Conservation (phyloP, 2,888 invertebrate species). For the Apamea crenata region DNA sequence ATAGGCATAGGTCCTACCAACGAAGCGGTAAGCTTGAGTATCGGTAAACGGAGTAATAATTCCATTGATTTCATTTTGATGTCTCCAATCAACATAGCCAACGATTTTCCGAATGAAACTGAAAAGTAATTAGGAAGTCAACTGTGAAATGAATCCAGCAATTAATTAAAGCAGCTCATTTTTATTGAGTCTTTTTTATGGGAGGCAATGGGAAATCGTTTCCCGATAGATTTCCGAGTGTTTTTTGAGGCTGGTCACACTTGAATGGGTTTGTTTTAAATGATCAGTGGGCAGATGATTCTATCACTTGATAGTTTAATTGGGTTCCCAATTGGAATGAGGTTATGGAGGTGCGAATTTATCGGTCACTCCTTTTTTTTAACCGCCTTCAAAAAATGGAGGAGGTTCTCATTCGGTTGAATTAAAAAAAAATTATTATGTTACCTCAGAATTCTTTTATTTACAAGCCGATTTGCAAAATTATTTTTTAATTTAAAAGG, state of each 20-base stretch:
- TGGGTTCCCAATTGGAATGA: slow-evolving; percentile 10
- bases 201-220: slow-evolving; percentile 33
- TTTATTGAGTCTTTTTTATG: slow-evolving; percentile 46
- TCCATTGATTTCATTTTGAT: slow-evolving; percentile 16
- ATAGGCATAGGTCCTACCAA: background rate
- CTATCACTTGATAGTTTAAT: slow-evolving; percentile 26
- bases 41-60: background rate
- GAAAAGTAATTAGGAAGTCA: slow-evolving; percentile 65
- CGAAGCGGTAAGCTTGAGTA: slow-evolving; percentile 7
- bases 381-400: too few species aligned
- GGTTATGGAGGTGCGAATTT: background rate
- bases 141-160: slow-evolving; percentile 71
- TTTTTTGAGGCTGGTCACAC: slow-evolving; percentile 43
- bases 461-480: too few species aligned
- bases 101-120: slow-evolving; percentile 23
- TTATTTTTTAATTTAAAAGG: too few species aligned
- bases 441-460: too few species aligned
- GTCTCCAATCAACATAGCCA: slow-evolving; percentile 32
- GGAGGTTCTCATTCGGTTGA: too few species aligned
- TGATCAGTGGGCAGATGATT: slow-evolving; percentile 26
- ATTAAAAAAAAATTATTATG: too few species aligned
- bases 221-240: slow-evolving; percentile 45
- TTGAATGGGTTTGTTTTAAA: slow-evolving; percentile 31
- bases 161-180: slow-evolving; percentile 42
- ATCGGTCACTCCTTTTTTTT: background rate